Base-by-base conservation (phyloP, 92 coral and sea anemone species). In the Porites evermanni region DNA sequence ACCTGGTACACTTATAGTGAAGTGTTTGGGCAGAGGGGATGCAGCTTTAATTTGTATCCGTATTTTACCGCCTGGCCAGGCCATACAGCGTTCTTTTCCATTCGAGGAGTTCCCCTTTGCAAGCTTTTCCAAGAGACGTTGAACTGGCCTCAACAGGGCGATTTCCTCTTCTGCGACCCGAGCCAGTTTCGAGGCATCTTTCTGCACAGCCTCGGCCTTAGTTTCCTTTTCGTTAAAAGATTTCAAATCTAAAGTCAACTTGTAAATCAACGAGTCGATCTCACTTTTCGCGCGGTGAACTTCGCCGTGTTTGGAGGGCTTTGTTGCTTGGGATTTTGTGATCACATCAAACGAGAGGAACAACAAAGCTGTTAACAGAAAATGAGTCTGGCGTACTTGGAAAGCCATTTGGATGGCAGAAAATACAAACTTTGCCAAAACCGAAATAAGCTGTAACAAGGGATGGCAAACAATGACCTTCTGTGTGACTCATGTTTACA, bases 1-100 rank as follows among this genome's bases (percentile, higher is more conserved):
- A 88, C 91, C 91, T 74, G 82, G 70, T 20, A 88, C 13, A 21
- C 70, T 67, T 12, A 81, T 66, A 21, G 91, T 88, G 71, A 63
- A 81, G 65, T 88, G 72, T 54, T 80, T 75, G 0, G 72, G 91
- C 53, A 88, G 56, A 8, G 81, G 9, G 58, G 83, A 81, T 6
- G 66, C 64, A 38, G 52, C 64, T 26, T 81, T 70, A 44, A 88
- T 80, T 54, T 60, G 26, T 51, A 88, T 77, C 50, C 21, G 67
- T 8, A 65, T 21, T 12, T 78, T 61, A 1, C 72, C 82, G 1
- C 18, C 82, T 14, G 26, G 21, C 58, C 70, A 78, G 16, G 81
- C 12, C 71, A 44, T 44, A 74, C 78, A 74, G 47, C 10, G 18
- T 12, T 72, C 44, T n/a, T 74, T 1, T 20, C 64, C 71, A 13